These are phyloP conservation scores for Anguilla obscura DNA, from an alignment of 2,797 vertebrate species.

Conservation along the genomic window DNA sequence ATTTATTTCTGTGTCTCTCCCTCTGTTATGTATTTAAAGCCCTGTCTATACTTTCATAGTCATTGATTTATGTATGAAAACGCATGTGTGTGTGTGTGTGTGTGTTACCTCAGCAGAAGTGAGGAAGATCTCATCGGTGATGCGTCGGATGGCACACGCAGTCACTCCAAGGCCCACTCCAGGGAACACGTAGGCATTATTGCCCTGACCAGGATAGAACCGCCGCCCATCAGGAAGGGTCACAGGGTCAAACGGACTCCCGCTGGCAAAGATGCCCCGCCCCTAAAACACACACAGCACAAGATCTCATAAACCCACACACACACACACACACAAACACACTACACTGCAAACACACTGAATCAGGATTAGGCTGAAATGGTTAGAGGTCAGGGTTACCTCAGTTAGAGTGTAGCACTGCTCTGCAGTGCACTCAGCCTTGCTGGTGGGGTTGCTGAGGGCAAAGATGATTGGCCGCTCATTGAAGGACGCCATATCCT, in stretches of 20 bases:
- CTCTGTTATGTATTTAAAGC: not conserved
- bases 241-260: conserved; percentile 92
- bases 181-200: conserved; percentile 97
- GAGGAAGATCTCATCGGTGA: conserved; percentile 85
- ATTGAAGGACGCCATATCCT: conserved; percentile 89
- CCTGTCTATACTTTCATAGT: not conserved
- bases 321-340: not conserved
- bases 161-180: conserved; percentile 87
- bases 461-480: conserved; percentile 91
- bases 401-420: conserved; percentile 90
- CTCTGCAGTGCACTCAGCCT: conserved; percentile 96
- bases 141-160: conserved; percentile 79
- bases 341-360: conserved; percentile 18
- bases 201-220: conserved; percentile 91
- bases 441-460: conserved; percentile 97
- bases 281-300: conserved; percentile 70
- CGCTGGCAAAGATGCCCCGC: conserved; percentile 92
- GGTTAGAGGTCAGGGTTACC: conserved; percentile 66
- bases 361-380: not conserved
- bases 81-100: not conserved
- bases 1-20: not conserved
- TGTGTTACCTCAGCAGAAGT: conserved; percentile 85
- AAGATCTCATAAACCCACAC: not conserved
- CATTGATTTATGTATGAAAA: not conserved
- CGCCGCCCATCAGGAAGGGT: conserved; percentile 82